These are phyloP conservation scores for Buphagus erythrorhynchus DNA, from an alignment of 2,797 vertebrate species.

Conservation along the genomic window DNA sequence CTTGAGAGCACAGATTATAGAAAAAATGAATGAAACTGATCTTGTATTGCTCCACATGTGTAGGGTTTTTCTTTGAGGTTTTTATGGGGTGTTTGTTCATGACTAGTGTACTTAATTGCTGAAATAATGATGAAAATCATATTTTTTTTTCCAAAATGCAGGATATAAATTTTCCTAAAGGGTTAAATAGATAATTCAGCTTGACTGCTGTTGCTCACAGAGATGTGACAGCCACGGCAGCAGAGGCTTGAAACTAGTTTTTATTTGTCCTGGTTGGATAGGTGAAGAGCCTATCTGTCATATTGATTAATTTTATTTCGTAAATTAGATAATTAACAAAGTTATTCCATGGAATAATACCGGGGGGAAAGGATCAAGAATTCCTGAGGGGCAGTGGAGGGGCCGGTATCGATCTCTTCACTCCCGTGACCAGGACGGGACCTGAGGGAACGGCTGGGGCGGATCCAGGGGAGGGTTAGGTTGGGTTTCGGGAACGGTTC, in stretches of 20 bases:
- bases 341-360: background rate
- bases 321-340: background rate
- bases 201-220: background rate
- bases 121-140: background rate
- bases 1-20: background rate
- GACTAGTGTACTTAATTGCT: background rate
- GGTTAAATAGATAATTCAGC: background rate
- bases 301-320: background rate
- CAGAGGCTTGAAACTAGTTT: background rate
- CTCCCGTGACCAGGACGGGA: background rate
- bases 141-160: background rate
- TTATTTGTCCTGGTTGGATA: background rate
- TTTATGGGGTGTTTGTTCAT: background rate
- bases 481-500: accelerated
- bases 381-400: background rate
- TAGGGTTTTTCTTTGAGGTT: background rate
- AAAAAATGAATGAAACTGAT: background rate
- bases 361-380: background rate
- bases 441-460: background rate
- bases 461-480: background rate
- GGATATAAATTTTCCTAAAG: background rate
- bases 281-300: background rate
- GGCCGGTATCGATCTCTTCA: too few species aligned
- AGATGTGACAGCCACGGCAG: background rate
- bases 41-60: background rate